Conservation (phyloP, 2,888 invertebrate genomes). For the Scaptomyza cyrtandrae region DNA sequence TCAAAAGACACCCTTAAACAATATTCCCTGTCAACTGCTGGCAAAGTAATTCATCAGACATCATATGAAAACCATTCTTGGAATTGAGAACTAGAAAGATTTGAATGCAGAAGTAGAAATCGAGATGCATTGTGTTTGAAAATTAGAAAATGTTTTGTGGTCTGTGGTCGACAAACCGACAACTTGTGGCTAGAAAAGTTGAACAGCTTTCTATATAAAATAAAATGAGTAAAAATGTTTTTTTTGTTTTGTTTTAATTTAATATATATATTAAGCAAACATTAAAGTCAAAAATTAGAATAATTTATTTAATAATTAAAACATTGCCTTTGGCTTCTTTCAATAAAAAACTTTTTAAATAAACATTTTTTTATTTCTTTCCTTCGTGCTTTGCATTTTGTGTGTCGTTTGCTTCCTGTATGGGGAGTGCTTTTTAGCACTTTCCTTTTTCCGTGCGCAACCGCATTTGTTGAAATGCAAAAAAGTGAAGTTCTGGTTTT, state of each 20-base stretch:
- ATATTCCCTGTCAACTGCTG: conserved; percentile 27
- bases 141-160: conserved; percentile 30
- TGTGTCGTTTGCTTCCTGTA: not conserved
- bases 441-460: conserved; percentile 19
- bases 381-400: conserved; percentile 9
- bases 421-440: not conserved
- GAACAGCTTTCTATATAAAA: not conserved
- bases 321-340: no score
- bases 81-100: not conserved
- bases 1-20: conserved; percentile 34
- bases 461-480: conserved; percentile 21
- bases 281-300: no score
- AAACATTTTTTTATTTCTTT: not conserved
- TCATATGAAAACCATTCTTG: conserved; percentile 20
- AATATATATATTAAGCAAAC: no score
- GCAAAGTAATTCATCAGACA: conserved; percentile 67
- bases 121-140: conserved; percentile 18
- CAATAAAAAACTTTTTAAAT: not conserved
- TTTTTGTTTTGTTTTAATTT: no score
- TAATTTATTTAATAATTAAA: no score
- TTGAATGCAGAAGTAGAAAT: not conserved
- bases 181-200: not conserved
- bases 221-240: no score
- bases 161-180: conserved; percentile 3
- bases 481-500: conserved; percentile 47